Evolutionary conservation across 2,797 vertebrate species (phyloP).

Genomic region (Danio aesculapii): DNA sequence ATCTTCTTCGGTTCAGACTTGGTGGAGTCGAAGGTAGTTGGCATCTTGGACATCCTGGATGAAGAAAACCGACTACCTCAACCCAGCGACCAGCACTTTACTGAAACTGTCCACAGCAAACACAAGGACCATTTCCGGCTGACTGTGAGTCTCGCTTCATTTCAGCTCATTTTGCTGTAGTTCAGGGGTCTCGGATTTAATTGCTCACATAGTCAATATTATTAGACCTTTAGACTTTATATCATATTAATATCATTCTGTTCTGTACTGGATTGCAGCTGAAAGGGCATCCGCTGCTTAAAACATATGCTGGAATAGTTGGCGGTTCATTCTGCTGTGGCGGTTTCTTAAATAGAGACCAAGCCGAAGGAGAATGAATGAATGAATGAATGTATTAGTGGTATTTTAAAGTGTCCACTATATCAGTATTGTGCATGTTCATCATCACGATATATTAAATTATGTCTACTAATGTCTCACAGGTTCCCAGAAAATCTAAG

Average conservation of each 20-base stretch:
- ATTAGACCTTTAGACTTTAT: no score
- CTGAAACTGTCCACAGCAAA: slow-evolving; percentile 90
- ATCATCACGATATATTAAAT: no score
- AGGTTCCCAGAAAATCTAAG: slow-evolving; percentile 98
- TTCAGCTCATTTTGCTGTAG: not conserved
- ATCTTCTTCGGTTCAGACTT: slow-evolving; percentile 81
- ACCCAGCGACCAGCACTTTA: slow-evolving; percentile 96
- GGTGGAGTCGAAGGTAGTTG: slow-evolving; percentile 93
- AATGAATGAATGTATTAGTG: no score
- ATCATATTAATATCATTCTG: no score
- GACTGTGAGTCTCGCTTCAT: slow-evolving; percentile 75
- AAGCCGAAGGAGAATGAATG: no score
- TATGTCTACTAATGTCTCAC: slow-evolving; percentile 20
- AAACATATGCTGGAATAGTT: no score
- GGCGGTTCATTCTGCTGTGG: no score
- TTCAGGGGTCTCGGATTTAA: not conserved
- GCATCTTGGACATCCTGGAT: slow-evolving; percentile 96
- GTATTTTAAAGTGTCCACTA: no score
- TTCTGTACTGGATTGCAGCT: no score
- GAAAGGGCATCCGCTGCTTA: no score
- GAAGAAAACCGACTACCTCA: slow-evolving; percentile 98
- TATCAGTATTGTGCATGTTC: no score
- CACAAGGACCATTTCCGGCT: slow-evolving; percentile 97
- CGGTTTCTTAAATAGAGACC: no score
- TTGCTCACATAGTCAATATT: not conserved